Conservation (phyloP, 2,797 vertebrate genomes). For the Hippoglossus hippoglossus region DNA sequence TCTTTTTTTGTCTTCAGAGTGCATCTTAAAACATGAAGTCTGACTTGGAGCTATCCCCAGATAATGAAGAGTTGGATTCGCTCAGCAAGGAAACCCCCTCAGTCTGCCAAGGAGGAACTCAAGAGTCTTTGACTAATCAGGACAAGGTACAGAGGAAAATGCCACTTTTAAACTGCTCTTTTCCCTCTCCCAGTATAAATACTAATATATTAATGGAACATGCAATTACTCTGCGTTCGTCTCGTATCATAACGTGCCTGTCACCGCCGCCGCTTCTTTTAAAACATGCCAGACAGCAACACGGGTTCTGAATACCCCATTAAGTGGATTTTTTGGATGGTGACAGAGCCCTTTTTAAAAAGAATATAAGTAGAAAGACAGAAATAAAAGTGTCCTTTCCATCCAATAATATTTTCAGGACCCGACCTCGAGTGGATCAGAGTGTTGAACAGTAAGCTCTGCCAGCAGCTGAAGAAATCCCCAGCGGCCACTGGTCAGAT, state of each 20-base stretch:
- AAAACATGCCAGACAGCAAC: slow-evolving; percentile 21
- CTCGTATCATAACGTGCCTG: slow-evolving; percentile 32
- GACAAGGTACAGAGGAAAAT: slow-evolving; percentile 62
- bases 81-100: slow-evolving; percentile 59
- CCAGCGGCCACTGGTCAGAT: slow-evolving; percentile 52
- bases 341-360: slow-evolving; percentile 1
- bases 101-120: slow-evolving; percentile 65
- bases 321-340: slow-evolving; percentile 35
- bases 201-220: slow-evolving; percentile 40
- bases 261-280: slow-evolving; percentile 28
- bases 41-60: slow-evolving; percentile 71
- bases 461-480: slow-evolving; percentile 52
- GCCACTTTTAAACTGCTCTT: slow-evolving; percentile 49
- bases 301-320: slow-evolving; percentile 32
- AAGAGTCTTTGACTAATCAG: slow-evolving; percentile 68
- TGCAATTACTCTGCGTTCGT: slow-evolving; percentile 54
- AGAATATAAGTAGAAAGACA: slow-evolving; percentile 7
- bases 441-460: slow-evolving; percentile 37
- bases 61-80: slow-evolving; percentile 75
- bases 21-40: slow-evolving; percentile 68
- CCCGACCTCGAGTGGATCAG: slow-evolving; percentile 38
- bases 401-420: slow-evolving; percentile 43
- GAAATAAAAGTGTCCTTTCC: not conserved
- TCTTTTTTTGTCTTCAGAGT: slow-evolving; percentile 67
- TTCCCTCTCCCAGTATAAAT: slow-evolving; percentile 40